A percentile compares a stretch with the other conserved stretches of the same genome.
Evolutionary conservation across 1,140 invertebrate species (phyloP).

Genomic region (Bathynomus jamesi): DNA sequence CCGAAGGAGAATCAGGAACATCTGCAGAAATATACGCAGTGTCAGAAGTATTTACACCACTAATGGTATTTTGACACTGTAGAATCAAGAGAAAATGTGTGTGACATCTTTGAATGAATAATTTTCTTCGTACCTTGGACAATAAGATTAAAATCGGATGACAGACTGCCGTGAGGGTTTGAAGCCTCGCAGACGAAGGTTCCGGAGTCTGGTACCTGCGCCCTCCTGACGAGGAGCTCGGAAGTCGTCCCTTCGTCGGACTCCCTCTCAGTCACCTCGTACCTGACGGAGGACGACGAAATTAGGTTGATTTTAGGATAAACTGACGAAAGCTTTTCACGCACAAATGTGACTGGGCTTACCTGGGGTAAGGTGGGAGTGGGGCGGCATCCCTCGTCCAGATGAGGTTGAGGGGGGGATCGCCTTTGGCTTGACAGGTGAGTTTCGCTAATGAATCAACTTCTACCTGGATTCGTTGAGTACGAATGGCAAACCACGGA

Average conservation of each 20-base stretch:
- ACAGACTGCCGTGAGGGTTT: constrained; percentile 88
- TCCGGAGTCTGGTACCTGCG: constrained; percentile 60
- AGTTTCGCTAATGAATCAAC: constrained; percentile 21
- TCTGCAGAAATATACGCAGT: constrained; percentile 39
- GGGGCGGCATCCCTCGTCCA: constrained; percentile 67
- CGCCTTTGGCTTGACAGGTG: constrained; percentile 47
- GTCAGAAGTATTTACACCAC: no score
- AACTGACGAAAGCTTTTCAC: not conserved
- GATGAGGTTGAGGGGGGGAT: constrained; percentile 61
- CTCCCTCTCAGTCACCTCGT: constrained; percentile 14
- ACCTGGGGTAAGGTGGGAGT: constrained; percentile 41
- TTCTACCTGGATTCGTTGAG: constrained; percentile 18
- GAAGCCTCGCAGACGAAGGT: constrained; percentile 89
- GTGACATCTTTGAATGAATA: no score
- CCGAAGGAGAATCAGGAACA: constrained; percentile 41
- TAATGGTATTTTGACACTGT: no score
- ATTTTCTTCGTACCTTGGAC: constrained; percentile 90
- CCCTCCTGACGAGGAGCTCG: not conserved
- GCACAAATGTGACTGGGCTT: no score
- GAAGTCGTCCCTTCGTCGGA: not conserved
- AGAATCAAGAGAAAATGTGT: no score
- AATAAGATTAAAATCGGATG: constrained; percentile 88
- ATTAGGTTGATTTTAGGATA: not conserved
- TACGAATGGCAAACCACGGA: constrained; percentile 25
- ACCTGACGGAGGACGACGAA: constrained; percentile 4